Evolutionary conservation across 2,888 invertebrate genomes (phyloP), one percentile per base, ranked within the genome.

Genomic region (Amphipyra tragopoginis): DNA sequence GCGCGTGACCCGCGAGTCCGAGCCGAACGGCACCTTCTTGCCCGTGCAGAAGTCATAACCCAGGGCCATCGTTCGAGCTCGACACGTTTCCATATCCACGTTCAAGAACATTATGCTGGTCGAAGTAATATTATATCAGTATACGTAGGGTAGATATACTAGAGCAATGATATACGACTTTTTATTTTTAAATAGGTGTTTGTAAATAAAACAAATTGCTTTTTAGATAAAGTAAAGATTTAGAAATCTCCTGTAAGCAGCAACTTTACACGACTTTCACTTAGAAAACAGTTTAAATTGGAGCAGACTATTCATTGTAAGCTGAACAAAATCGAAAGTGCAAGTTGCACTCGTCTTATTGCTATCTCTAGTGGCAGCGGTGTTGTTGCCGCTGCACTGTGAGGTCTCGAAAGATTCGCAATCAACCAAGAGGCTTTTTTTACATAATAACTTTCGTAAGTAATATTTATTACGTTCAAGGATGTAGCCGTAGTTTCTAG

Each of bases 91-190:
- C 71, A 80, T 78, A 15, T 90, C 86, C 40, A 87, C 85, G 69
- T 93, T 90, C 75, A 96, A 75, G 73, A 96, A 91, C 83, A 96
- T 91, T 51, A 96, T 86, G 36, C 95, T 96, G 75, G 42, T 42
- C 29, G 1, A 43, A 49, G 15, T 48, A 7, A 39, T 34, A n/a
- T 14, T 11, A 6, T n/a, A n/a, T n/a, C n/a, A n/a, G n/a, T n/a
- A n/a, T n/a, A n/a, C n/a, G n/a, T n/a, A n/a, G n/a, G n/a, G n/a
- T n/a, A n/a, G n/a, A n/a, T n/a, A n/a, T n/a, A n/a, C n/a, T n/a
- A n/a, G n/a, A n/a, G n/a, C n/a, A n/a, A n/a, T n/a, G n/a, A n/a
- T n/a, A n/a, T n/a, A n/a, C n/a, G n/a, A n/a, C n/a, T n/a, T n/a
- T n/a, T n/a, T n/a, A n/a, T n/a, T n/a, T n/a, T n/a, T 14, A 7